phyloP scores from a whole-genome alignment of 2,888 invertebrate genomes.

The Chrysolina americana region DNA sequence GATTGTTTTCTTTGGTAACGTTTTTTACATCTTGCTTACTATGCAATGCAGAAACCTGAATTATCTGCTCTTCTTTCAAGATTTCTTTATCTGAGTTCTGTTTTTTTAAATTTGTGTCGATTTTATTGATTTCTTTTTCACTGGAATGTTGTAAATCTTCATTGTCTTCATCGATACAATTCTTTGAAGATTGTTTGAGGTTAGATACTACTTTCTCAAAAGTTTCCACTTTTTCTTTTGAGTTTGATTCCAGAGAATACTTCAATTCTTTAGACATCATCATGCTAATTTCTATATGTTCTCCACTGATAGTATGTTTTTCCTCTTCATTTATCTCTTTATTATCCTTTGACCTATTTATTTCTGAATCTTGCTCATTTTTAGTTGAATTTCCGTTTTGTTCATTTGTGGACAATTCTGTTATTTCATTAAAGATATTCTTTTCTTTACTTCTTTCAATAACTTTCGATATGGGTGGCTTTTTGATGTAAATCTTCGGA shows the following conservation, averaged over 20 bases:
- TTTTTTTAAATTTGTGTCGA: conserved; percentile 66
- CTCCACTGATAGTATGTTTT: neutral
- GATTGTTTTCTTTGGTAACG: conserved; percentile 47
- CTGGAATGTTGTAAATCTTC: conserved; percentile 27
- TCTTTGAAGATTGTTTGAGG: neutral
- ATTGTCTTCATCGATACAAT: conserved; percentile 18
- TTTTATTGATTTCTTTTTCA: conserved; percentile 67
- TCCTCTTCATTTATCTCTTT: conserved; percentile 18
- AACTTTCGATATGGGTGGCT: conserved; percentile 49
- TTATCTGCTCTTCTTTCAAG: conserved; percentile 76
- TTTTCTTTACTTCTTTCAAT: conserved; percentile 37
- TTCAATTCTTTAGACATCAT: neutral
- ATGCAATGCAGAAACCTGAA: conserved; percentile 70
- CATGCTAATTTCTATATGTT: neutral
- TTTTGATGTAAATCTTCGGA: conserved; percentile 58
- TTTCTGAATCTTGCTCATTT: neutral
- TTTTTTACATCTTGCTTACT: neutral
- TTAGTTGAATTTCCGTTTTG: neutral
- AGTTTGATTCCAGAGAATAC: neutral
- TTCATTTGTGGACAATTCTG: neutral
- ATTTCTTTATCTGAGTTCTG: conserved; percentile 70
- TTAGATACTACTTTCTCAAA: conserved; percentile 26
- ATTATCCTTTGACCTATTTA: neutral
- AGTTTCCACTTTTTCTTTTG: conserved; percentile 35
- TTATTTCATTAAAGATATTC: neutral